Conservation (phyloP, 2,113 vertebrate genomes). For the Ammodytes dubius region DNA sequence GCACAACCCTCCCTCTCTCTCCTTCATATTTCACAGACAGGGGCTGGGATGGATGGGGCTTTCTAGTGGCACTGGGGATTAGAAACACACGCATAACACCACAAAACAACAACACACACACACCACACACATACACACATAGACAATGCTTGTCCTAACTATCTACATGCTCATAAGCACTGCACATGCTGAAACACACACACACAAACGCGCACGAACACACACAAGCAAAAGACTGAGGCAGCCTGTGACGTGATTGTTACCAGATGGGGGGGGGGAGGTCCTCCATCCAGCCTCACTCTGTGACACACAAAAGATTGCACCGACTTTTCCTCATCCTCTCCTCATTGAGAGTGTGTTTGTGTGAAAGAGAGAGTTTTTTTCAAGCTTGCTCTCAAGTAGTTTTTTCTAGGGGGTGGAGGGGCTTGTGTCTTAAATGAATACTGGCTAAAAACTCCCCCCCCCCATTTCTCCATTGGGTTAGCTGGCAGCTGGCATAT, state of each 20-base stretch:
- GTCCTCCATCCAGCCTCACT: slow-evolving; percentile 64
- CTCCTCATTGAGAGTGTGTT: slow-evolving; percentile 17
- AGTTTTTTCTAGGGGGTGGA: slow-evolving; percentile 24
- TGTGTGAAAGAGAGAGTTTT: slow-evolving; percentile 13
- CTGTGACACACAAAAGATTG: slow-evolving; percentile 71
- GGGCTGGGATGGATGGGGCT: slow-evolving; percentile 65
- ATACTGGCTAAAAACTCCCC: slow-evolving; percentile 24
- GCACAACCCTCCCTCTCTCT: slow-evolving; percentile 20
- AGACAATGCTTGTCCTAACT: slow-evolving; percentile 22
- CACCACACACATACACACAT: slow-evolving; percentile 5
- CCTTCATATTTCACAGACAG: slow-evolving; percentile 75
- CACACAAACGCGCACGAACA: slow-evolving; percentile 25
- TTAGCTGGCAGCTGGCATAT: slow-evolving; percentile 74
- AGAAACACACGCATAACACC: slow-evolving; percentile 55
- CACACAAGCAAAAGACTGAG: slow-evolving; percentile 48
- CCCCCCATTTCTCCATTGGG: slow-evolving; percentile 41
- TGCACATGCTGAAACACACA: slow-evolving; percentile 35
- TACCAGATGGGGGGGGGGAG: slow-evolving; percentile 75
- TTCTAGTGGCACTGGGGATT: slow-evolving; percentile 70
- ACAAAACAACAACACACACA: slow-evolving; percentile 25
- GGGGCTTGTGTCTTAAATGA: slow-evolving; percentile 49
- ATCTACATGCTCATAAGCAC: slow-evolving; percentile 28
- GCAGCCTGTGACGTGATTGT: slow-evolving; percentile 78
- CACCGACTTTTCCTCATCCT: slow-evolving; percentile 47
- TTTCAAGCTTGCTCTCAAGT: slow-evolving; percentile 53